Evolutionary conservation across 2,888 invertebrate species (phyloP).

Genomic region (Hirtodrosophila trivittata): DNA sequence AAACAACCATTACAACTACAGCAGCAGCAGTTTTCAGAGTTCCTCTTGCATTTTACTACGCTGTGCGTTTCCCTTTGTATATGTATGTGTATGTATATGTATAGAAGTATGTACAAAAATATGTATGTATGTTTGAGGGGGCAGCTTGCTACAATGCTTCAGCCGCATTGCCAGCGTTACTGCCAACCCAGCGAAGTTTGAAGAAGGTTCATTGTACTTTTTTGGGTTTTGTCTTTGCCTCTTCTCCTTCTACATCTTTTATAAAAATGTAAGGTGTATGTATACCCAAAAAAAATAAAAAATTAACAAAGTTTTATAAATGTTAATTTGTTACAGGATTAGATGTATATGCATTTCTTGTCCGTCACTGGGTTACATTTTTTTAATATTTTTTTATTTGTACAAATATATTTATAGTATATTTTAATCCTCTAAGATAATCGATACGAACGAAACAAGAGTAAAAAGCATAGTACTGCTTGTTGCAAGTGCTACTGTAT

Average conservation of each 20-base stretch:
- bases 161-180: slow-evolving; percentile 34
- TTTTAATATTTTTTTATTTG: too few species aligned
- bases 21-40: slow-evolving; percentile 67
- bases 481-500: too few species aligned
- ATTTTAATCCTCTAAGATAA: too few species aligned
- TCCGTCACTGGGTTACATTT: too few species aligned
- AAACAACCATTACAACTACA: slow-evolving; percentile 23
- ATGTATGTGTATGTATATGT: not conserved
- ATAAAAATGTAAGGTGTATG: too few species aligned
- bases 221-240: slow-evolving; percentile 53
- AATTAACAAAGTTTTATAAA: not conserved
- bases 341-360: too few species aligned
- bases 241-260: slow-evolving; percentile 38
- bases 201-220: slow-evolving; percentile 72
- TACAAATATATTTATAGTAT: too few species aligned
- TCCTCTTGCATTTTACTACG: slow-evolving; percentile 61
- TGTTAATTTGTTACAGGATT: too few species aligned
- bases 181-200: slow-evolving; percentile 41
- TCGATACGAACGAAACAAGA: too few species aligned
- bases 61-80: slow-evolving; percentile 48
- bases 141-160: slow-evolving; percentile 43
- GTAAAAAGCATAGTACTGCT: too few species aligned
- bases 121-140: slow-evolving; percentile 5
- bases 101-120: slow-evolving; percentile 1
- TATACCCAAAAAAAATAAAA: not conserved